A percentile compares a stretch with the other conserved stretches of the same genome.
Evolutionary conservation across 2,113 vertebrate species (phyloP).

Genomic region (Antennarius striatus): DNA sequence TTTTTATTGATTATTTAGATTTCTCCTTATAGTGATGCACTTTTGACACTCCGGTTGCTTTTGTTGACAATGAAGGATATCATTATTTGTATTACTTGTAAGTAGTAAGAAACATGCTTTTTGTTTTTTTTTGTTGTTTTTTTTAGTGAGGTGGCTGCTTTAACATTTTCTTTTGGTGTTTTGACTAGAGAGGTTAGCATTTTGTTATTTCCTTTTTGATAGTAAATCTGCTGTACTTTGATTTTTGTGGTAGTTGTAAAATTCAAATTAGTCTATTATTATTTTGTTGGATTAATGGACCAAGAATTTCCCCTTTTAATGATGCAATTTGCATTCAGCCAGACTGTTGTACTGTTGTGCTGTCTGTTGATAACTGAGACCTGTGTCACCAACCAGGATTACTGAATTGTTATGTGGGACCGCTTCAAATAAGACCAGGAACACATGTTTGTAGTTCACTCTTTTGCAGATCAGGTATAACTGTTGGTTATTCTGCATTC

Average conservation of each 20-base stretch:
- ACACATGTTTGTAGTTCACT: background rate
- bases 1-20: slow-evolving; percentile 22
- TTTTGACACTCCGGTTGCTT: slow-evolving; percentile 52
- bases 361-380: slow-evolving; percentile 46
- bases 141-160: slow-evolving; percentile 52
- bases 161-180: slow-evolving; percentile 41
- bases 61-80: slow-evolving; percentile 34
- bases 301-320: slow-evolving; percentile 55
- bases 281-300: slow-evolving; percentile 55
- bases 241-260: slow-evolving; percentile 68
- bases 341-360: slow-evolving; percentile 46
- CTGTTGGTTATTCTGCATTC: slow-evolving; percentile 8
- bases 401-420: background rate
- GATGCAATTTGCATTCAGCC: slow-evolving; percentile 45
- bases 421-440: background rate
- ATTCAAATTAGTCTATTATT: slow-evolving; percentile 24
- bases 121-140: slow-evolving; percentile 38
- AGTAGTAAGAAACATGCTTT: slow-evolving; percentile 33
- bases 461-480: background rate
- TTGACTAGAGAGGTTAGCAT: slow-evolving; percentile 18
- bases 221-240: slow-evolving; percentile 60
- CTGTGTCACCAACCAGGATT: slow-evolving; percentile 22
- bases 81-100: slow-evolving; percentile 32
- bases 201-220: slow-evolving; percentile 42
- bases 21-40: slow-evolving; percentile 55